Evolutionary conservation across 2,113 vertebrate genomes (phyloP), one percentile per base, ranked within the genome.

Genomic region (Pipra filicauda): DNA sequence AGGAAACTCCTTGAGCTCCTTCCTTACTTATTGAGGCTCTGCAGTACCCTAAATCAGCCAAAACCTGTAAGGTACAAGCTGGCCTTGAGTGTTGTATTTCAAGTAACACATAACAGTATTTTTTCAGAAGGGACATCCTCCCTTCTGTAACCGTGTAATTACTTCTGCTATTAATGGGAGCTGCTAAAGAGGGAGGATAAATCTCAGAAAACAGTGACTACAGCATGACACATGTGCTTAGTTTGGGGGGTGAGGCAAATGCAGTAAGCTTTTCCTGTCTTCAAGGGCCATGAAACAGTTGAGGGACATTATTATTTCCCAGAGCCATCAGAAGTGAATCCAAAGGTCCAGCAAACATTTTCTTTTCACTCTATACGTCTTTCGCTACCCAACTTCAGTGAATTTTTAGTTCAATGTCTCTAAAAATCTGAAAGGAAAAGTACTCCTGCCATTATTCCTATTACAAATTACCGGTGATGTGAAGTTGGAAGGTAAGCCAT

Each of bases 101-200:
- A 79, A 83, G 83, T 70, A 95, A 62, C 0, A 0, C 54, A 62
- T 30, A 78, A 44, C 52, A 83, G 19, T 83, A 83, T 85, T 88
- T 48, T 88, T 80, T 66, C 75, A 49, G 67, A 64, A 49, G 85
- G 55, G 52, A 74, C 78, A 91, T 71, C 59, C 41, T 79, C 75
- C 51, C 37, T 93, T 52, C 82, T 67, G 54, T 77, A 70, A 62
- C 74, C 4, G 1, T 91, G 57, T 85, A 67, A 88, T 83, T 91
- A 75, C 70, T 93, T 86, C 92, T 93, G 88, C 88, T 93, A 35
- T 88, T 94, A 96, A 81, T 91, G 88, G 90, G 51, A 94, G 69
- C 76, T 93, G 75, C 79, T 88, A 81, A 95, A 94, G 78, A 93
- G 67, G 54, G 64, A 67, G 90, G 88, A 95, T 88, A 88, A 91